Base-by-base conservation (phyloP, 2,888 invertebrate species). In the Hemicrepidius hirtus region DNA sequence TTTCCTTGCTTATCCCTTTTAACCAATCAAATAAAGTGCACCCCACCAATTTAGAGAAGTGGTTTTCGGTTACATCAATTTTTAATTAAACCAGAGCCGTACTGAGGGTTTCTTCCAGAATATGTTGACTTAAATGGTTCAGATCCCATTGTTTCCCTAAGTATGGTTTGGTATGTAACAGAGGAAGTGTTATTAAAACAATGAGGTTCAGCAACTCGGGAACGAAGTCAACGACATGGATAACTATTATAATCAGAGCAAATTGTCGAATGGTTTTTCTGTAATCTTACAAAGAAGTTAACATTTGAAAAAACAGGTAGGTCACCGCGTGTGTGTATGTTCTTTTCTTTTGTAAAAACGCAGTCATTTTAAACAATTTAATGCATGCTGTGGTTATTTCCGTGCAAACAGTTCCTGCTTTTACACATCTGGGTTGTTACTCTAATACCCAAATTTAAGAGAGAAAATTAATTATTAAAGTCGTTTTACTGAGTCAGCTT, bases 341-440 rank as follows among this genome's bases (percentile, higher is more conserved):
- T 57, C 18, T 37, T 60, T 46, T 50, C 24, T 24, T 50, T 67
- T 67, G 67, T 67, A 32, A 16, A 24, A 44, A 41, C n/a, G 53
- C 32, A 41, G 57, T 37, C 50, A 53, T 49, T 63, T 68, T 46
- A 49, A 41, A 40, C 60, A 62, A 32, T 59, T 32, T 59, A 32
- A 46, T 35, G 59, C 35, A 46, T 35, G 40, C 57, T 32, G 37
- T 16, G 37, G 66, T 55, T 53, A 40, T 60, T 59, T 60, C 44
- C 46, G 40, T 21, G 21, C 16, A 40, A 18, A n/a, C 3, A 67
- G 55, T 67, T 57, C 37, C 63, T 44, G 53, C 37, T 49, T 28
- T 50, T 69, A 44, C 53, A 59, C 69, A 73, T 69, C 66, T 73
- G 53, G 69, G 73, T 66, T 65, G 69, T n/a, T n/a, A n/a, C n/a